Conservation (phyloP, 2,888 invertebrate species). For the Dasysyrphus albostriatus region DNA sequence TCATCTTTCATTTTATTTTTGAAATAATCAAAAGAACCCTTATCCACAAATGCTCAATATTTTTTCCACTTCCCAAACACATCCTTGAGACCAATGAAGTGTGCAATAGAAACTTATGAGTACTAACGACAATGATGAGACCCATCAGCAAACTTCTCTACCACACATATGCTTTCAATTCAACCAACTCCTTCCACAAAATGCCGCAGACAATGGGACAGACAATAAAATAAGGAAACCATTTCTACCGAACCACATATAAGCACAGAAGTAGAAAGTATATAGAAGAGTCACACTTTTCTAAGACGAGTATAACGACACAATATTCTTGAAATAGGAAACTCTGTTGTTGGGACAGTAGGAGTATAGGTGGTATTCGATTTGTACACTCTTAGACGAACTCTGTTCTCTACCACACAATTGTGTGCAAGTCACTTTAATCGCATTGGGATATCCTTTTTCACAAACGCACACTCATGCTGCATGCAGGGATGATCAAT, state of each 20-base stretch:
- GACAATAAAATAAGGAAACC: conserved; percentile 63
- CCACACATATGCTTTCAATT: conserved; percentile 25
- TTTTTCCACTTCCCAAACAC: conserved; percentile 12
- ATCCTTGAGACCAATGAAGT: conserved; percentile 46
- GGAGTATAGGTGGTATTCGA: conserved; percentile 28
- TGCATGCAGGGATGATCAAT: conserved; percentile 52
- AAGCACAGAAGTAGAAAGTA: not conserved
- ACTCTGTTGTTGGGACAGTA: conserved; percentile 27
- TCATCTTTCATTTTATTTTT: conserved; percentile 10
- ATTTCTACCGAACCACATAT: conserved; percentile 39
- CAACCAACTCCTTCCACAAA: conserved; percentile 3
- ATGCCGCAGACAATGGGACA: conserved; percentile 19
- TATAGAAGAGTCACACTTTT: conserved; percentile 25
- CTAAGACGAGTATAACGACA: conserved; percentile 52
- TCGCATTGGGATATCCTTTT: conserved; percentile 48
- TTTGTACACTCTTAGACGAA: conserved; percentile 22
- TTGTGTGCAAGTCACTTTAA: conserved; percentile 59
- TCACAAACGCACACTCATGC: conserved; percentile 4
- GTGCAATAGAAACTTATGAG: conserved; percentile 47
- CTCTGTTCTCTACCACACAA: conserved; percentile 25
- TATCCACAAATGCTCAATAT: conserved; percentile 37
- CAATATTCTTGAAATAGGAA: conserved; percentile 57
- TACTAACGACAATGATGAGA: conserved; percentile 53
- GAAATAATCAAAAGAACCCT: conserved; percentile 35
- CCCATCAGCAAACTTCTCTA: conserved; percentile 36